Evolutionary conservation across 2,797 vertebrate genomes (phyloP).

Genomic region (Ctenopoma kingsleyae): DNA sequence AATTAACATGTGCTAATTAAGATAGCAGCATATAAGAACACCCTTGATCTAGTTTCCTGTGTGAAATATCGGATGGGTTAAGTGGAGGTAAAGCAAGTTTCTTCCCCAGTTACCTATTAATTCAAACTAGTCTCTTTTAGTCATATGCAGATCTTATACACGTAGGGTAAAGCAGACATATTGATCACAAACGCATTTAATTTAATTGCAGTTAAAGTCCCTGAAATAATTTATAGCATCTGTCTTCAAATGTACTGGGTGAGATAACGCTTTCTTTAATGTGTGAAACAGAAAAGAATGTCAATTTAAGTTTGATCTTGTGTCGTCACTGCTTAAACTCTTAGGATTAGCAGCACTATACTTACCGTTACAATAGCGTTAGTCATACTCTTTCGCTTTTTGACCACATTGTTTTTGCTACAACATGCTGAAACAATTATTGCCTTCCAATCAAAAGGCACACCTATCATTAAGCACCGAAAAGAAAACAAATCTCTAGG

Average conservation of each 20-base stretch:
- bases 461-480: slow-evolving; percentile 55
- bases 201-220: slow-evolving; percentile 44
- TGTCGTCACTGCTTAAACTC: not conserved
- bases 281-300: not conserved
- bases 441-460: slow-evolving; percentile 58
- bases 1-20: slow-evolving; percentile 83
- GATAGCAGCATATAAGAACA: slow-evolving; percentile 71
- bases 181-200: slow-evolving; percentile 9
- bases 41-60: slow-evolving; percentile 80
- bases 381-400: slow-evolving; percentile 37
- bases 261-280: slow-evolving; percentile 21
- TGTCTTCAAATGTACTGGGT: slow-evolving; percentile 44
- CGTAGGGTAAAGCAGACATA: not conserved
- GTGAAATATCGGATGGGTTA: slow-evolving; percentile 71
- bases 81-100: slow-evolving; percentile 67
- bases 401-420: slow-evolving; percentile 27
- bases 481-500: slow-evolving; percentile 57
- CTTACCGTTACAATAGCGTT: slow-evolving; percentile 17
- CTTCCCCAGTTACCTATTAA: slow-evolving; percentile 14
- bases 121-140: slow-evolving; percentile 18
- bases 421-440: slow-evolving; percentile 71
- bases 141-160: slow-evolving; percentile 23
- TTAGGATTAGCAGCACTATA: slow-evolving; percentile 9
- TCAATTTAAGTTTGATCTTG: not conserved
- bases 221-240: slow-evolving; percentile 59